Evolutionary conservation across 2,888 invertebrate genomes (phyloP).

Genomic region (Lissonota sp.): DNA sequence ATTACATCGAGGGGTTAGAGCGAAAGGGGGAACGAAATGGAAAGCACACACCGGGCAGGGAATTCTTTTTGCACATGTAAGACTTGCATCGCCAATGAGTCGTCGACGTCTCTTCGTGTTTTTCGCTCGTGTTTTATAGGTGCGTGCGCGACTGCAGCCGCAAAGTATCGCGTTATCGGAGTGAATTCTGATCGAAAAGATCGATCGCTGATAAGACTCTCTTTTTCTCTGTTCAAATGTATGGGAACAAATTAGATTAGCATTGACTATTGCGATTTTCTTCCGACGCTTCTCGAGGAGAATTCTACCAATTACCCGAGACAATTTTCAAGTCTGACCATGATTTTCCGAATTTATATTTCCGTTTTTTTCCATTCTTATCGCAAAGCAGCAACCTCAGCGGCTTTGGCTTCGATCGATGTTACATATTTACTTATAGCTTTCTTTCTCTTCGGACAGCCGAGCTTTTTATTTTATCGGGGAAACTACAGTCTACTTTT

Average conservation of each 20-base stretch:
- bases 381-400: too few species aligned
- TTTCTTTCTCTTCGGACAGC: too few species aligned
- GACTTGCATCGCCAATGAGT: slow-evolving; percentile 19
- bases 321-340: not conserved
- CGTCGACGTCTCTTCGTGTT: not conserved
- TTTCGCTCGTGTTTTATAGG: not conserved
- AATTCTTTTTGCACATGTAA: slow-evolving; percentile 35
- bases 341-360: not conserved
- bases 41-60: slow-evolving; percentile 33
- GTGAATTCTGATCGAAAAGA: slow-evolving; percentile 19
- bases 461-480: too few species aligned
- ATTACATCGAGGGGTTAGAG: slow-evolving; percentile 25
- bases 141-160: slow-evolving; percentile 40
- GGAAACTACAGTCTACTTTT: too few species aligned
- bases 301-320: not conserved
- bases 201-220: slow-evolving; percentile 1
- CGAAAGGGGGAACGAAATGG: slow-evolving; percentile 18
- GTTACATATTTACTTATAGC: too few species aligned
- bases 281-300: not conserved
- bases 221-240: not conserved
- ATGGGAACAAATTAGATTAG: slow-evolving; percentile 13
- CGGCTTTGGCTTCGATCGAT: too few species aligned
- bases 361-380: not conserved
- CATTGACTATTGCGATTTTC: not conserved
- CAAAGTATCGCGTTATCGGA: slow-evolving; percentile 38